Evolutionary conservation across 23 tunicate genomes (phyloP).

Genomic region (Trididemnum clinides): DNA sequence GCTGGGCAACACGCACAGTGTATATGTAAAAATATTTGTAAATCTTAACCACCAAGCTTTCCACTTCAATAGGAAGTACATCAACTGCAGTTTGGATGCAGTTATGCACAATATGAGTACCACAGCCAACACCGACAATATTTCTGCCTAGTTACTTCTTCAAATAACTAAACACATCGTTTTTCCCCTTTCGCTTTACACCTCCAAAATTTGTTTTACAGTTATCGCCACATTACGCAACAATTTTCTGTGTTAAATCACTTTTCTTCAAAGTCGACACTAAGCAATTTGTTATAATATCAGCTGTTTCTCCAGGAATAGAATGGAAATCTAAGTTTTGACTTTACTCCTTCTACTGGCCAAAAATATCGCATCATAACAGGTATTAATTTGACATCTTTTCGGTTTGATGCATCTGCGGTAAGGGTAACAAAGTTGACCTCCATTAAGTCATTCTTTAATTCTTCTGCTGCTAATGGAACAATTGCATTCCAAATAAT

Average conservation of each 20-base stretch:
- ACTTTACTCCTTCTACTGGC: slow-evolving; percentile 19
- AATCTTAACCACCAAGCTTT: slow-evolving; percentile 21
- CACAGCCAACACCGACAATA: slow-evolving; percentile 26
- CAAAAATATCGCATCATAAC: slow-evolving; percentile 11
- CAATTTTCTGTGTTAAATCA: slow-evolving; percentile 18
- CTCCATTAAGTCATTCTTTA: too few relatives aligned
- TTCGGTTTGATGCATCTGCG: slow-evolving; percentile 15
- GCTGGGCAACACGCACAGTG: too few relatives aligned
- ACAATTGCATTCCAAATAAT: too few relatives aligned
- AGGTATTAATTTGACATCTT: too few relatives aligned
- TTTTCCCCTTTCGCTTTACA: slow-evolving; percentile 13
- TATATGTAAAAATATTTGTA: slow-evolving; percentile 18
- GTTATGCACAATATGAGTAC: too few relatives aligned
- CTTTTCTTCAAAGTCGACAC: slow-evolving; percentile 21
- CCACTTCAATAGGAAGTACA: slow-evolving; percentile 21
- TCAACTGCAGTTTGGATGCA: slow-evolving; percentile 16
- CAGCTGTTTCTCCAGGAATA: too few relatives aligned
- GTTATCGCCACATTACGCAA: slow-evolving; percentile 10
- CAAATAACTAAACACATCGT: slow-evolving; percentile 14
- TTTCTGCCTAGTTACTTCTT: slow-evolving; percentile 17
- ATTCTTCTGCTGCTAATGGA: too few relatives aligned
- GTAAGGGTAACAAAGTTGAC: slow-evolving; percentile 21
- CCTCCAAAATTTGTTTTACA: slow-evolving; percentile 8
- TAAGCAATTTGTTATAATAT: slow-evolving; percentile 12
- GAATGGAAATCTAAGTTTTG: neutral